Conservation (phyloP, 1,140 invertebrate genomes). For the Polypedilum pembai region DNA sequence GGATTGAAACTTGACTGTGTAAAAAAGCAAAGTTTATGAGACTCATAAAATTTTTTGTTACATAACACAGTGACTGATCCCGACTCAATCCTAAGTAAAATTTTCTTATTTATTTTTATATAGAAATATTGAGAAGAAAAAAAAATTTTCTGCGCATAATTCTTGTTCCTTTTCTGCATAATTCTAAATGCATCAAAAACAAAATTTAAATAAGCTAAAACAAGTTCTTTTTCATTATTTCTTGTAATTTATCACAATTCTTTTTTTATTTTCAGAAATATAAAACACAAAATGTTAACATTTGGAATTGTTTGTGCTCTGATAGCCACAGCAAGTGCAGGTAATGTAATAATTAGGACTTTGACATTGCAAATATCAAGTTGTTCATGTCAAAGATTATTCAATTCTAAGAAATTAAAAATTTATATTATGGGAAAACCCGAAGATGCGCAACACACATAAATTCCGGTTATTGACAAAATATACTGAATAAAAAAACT, state of each 20-base stretch:
- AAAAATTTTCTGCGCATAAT: too few species aligned
- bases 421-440: slow-evolving; percentile 5
- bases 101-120: too few species aligned
- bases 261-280: slow-evolving; percentile 8
- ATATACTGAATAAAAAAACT: neutral
- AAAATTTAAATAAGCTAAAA: too few species aligned
- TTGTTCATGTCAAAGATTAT: neutral
- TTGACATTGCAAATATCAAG: neutral
- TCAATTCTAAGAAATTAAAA: neutral
- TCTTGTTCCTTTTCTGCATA: too few species aligned
- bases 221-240: too few species aligned
- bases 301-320: neutral
- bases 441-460: neutral
- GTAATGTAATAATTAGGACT: neutral
- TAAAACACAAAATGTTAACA: neutral
- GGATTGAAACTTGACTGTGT: too few species aligned
- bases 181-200: too few species aligned
- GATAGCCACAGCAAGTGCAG: neutral
- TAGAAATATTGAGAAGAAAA: too few species aligned
- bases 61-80: too few species aligned
- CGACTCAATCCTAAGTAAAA: too few species aligned
- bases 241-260: neutral
- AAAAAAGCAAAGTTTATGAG: too few species aligned
- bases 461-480: neutral
- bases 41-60: too few species aligned